Conservation (phyloP, 2,888 invertebrate species). For the Tromatobia lineatoria region DNA sequence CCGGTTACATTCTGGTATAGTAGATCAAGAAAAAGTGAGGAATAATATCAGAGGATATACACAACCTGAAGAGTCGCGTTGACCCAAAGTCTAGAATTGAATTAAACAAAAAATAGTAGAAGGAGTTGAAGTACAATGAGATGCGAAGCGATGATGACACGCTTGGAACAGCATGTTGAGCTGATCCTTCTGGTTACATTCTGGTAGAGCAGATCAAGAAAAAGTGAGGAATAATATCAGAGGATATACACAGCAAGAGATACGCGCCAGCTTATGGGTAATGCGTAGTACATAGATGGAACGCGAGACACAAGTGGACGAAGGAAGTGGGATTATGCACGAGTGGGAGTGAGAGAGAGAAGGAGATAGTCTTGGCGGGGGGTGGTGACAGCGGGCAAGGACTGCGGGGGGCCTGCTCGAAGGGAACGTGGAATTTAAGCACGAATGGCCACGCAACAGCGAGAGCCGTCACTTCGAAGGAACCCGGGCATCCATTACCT, state of each 20-base stretch:
- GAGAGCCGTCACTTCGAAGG: slow-evolving; percentile 85
- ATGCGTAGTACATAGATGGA: slow-evolving; percentile 46
- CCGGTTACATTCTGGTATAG: too few species aligned
- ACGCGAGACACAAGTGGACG: slow-evolving; percentile 64
- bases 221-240: slow-evolving; percentile 42
- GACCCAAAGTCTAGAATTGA: not conserved
- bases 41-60: too few species aligned
- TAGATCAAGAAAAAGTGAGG: too few species aligned
- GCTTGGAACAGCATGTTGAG: not conserved
- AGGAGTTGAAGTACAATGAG: too few species aligned
- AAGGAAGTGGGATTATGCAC: slow-evolving; percentile 19
- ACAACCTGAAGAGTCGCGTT: too few species aligned
- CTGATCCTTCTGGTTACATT: not conserved
- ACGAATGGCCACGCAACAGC: slow-evolving; percentile 85
- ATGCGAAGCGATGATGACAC: not conserved
- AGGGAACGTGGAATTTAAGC: slow-evolving; percentile 87
- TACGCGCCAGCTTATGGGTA: slow-evolving; percentile 31
- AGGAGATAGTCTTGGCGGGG: slow-evolving; percentile 85
- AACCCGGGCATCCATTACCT: slow-evolving; percentile 84
- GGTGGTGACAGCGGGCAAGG: slow-evolving; percentile 84
- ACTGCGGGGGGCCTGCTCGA: slow-evolving; percentile 87
- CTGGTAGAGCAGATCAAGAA: slow-evolving; percentile 9
- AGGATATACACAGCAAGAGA: slow-evolving; percentile 33
- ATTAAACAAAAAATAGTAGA: not conserved
- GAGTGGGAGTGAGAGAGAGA: slow-evolving; percentile 53